Evolutionary conservation across 1,140 invertebrate species (phyloP), one percentile per base, ranked within the genome.

Genomic region (Atopsyche davidsoni): DNA sequence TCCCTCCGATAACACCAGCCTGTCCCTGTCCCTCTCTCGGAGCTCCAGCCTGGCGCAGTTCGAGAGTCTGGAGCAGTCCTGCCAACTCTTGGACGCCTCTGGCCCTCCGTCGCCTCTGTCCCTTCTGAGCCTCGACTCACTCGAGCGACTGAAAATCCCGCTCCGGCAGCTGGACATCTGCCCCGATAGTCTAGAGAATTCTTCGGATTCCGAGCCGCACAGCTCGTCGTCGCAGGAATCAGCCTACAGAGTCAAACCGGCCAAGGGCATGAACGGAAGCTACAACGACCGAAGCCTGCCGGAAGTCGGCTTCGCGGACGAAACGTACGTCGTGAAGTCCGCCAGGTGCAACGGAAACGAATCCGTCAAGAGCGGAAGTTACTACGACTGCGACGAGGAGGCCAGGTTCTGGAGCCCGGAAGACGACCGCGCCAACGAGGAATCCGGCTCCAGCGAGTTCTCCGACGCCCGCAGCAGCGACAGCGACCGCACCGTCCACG

Each of bases 11-110:
- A 61, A 67, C 53, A 69, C 68, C 54, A 67, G 71, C 35, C 69
- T 72, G 39, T 75, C 76, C n/a, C 65, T 64, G 51, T 65, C 80
- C 59, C 64, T 82, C 3, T 80, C 78, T 45, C 76, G 86, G 36
- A 86, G 85, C 18, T 86, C 83, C 31, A 87, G 85, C 44, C 70
- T 90, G 19, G 71, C 88, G 18, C 86, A 89, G 64, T 90, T 90
- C 63, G 87, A 89, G 64, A 86, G 79, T 0, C 67, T 89, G 40
- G 85, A 87, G 59, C 76, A 81, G 52, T 83, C 82, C 25, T 86
- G 81, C 60, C 76, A 76, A 49, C 70, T 69, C n/a, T 59, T 65
- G 13, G 62, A 60, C 11, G 64, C 58, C n/a, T 62, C 52, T 24
- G 63, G 62, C 45, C 76, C 78, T 6, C 76, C 76, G 1, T 63